These are phyloP conservation scores for Eunapius fragilis DNA, from an alignment of 37 sponge, comb jelly and placozoan genomes.

Conservation along the genomic window DNA sequence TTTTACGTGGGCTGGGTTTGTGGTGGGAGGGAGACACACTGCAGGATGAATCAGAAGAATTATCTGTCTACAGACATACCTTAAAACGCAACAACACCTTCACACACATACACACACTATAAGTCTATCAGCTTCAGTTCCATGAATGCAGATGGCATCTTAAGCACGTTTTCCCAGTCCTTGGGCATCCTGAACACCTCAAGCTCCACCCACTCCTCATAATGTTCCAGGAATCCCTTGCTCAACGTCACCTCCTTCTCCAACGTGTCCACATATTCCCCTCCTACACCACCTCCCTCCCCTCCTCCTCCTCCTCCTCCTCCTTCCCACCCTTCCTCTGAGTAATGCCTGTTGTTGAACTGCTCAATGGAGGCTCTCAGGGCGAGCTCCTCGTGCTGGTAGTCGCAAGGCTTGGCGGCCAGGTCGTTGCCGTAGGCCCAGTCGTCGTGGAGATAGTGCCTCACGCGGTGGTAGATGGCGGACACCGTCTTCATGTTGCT, in stretches of 20 bases:
- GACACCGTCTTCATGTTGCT: slow-evolving; percentile 93
- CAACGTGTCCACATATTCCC: background rate
- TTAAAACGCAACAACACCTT: background rate
- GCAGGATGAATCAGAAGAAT: background rate
- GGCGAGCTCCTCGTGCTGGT: slow-evolving; percentile 82
- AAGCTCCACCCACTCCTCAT: slow-evolving; percentile 91
- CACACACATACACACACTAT: slow-evolving; percentile 2
- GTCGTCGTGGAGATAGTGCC: slow-evolving; percentile 94
- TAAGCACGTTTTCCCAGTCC: slow-evolving; percentile 63
- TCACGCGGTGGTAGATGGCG: slow-evolving; percentile 90
- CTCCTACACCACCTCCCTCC: background rate
- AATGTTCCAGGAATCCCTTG: slow-evolving; percentile 79
- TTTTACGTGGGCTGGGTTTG: no score
- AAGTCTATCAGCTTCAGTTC: slow-evolving; percentile 46
- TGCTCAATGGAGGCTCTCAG: slow-evolving; percentile 75
- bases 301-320: background rate
- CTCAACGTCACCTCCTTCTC: slow-evolving; percentile 49
- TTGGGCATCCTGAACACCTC: slow-evolving; percentile 76
- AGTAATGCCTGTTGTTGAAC: slow-evolving; percentile 84
- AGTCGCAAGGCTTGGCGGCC: slow-evolving; percentile 91
- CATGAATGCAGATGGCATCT: slow-evolving; percentile 23
- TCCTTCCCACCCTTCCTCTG: background rate
- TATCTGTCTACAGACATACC: background rate
- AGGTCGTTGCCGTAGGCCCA: slow-evolving; percentile 99
- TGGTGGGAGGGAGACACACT: background rate